Evolutionary conservation across 1,140 invertebrate genomes (phyloP).

Genomic region (Stegodyphus mimosarum): DNA sequence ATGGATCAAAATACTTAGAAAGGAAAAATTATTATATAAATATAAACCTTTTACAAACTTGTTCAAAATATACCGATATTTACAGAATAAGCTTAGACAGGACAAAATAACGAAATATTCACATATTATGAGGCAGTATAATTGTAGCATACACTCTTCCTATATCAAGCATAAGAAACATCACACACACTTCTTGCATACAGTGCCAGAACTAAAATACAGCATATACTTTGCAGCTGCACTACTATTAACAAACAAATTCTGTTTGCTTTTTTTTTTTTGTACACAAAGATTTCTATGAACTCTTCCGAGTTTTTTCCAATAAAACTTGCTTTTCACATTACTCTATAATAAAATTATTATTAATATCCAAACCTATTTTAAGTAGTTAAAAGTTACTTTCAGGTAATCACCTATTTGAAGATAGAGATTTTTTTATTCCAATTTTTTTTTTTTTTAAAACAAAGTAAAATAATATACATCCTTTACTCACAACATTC

Average conservation of each 20-base stretch:
- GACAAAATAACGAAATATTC: not conserved
- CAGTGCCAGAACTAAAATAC: not conserved
- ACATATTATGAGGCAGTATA: conserved; percentile 8
- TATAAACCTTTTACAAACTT: conserved; percentile 14
- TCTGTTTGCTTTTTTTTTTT: not conserved
- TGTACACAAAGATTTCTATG: not conserved
- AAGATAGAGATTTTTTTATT: too few relatives aligned
- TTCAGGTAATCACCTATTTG: too few relatives aligned
- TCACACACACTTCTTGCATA: too few relatives aligned
- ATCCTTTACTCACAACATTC: too few relatives aligned
- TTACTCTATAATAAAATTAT: too few relatives aligned
- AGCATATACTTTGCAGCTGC: not conserved
- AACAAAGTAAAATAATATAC: too few relatives aligned
- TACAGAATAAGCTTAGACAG: not conserved
- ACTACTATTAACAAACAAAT: not conserved
- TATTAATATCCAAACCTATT: too few relatives aligned
- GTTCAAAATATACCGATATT: not conserved
- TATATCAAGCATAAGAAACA: too few relatives aligned
- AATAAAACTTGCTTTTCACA: too few relatives aligned
- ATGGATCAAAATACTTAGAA: not conserved
- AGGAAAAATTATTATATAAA: conserved; percentile 14
- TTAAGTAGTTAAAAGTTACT: too few relatives aligned
- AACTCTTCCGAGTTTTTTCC: not conserved
- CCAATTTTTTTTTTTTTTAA: too few relatives aligned
- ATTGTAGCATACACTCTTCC: not conserved